Evolutionary conservation across 2,888 invertebrate genomes (phyloP).

Genomic region (Escarpia spicata): DNA sequence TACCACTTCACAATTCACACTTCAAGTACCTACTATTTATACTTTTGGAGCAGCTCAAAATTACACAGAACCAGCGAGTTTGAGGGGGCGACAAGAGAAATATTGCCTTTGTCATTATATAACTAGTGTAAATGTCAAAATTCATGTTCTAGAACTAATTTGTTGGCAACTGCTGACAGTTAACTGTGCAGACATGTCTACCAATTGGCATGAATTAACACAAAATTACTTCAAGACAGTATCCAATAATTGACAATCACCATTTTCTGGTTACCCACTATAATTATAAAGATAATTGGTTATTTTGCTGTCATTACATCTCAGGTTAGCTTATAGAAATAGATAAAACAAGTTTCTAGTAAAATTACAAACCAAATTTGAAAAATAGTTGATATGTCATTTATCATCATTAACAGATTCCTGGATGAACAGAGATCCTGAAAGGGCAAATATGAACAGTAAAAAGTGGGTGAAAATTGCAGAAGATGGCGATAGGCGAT

Average conservation of each 20-base stretch:
- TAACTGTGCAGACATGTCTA: not conserved
- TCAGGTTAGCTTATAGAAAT: not conserved
- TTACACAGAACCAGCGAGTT: not conserved
- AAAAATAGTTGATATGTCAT: not conserved
- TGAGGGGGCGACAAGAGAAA: not conserved
- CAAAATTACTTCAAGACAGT: too few relatives aligned
- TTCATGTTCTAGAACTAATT: not conserved
- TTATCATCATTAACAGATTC: not conserved
- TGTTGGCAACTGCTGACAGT: not conserved
- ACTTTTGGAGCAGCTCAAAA: not conserved
- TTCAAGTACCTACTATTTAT: not conserved
- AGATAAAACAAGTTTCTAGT: not conserved
- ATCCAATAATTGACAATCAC: too few relatives aligned
- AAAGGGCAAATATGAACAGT: not conserved
- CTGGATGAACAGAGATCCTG: not conserved
- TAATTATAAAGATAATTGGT: not conserved
- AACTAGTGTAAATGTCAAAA: not conserved
- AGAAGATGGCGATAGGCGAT: too few relatives aligned
- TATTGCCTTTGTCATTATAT: not conserved
- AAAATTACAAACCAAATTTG: not conserved
- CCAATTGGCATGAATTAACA: not conserved
- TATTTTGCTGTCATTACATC: not conserved
- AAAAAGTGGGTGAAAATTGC: not conserved
- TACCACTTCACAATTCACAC: not conserved
- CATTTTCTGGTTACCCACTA: too few relatives aligned